phyloP scores from a whole-genome alignment of 2,113 vertebrate genomes.

The Petrocephalus microphthalmus region DNA sequence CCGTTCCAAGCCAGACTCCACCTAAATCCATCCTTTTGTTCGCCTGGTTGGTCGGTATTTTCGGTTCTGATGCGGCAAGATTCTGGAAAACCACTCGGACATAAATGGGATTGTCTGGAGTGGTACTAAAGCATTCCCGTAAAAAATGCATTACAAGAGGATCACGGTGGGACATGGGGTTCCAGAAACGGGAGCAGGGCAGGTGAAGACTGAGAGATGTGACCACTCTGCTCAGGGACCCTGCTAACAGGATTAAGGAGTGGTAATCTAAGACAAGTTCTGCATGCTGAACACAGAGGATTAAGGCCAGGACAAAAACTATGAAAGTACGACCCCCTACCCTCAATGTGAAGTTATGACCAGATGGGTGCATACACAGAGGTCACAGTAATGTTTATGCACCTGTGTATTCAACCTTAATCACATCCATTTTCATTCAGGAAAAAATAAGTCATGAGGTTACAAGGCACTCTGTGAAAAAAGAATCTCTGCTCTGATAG shows the following conservation, averaged over 20 bases:
- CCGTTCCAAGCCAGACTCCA: slow-evolving; percentile 32
- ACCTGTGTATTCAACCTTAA: background rate
- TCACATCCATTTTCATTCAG: background rate
- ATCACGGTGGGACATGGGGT: background rate
- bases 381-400: background rate
- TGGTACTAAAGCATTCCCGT: background rate
- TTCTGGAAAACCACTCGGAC: background rate
- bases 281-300: slow-evolving; percentile 37
- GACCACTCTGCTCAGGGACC: slow-evolving; percentile 30
- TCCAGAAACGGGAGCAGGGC: background rate
- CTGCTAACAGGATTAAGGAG: slow-evolving; percentile 39
- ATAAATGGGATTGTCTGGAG: background rate
- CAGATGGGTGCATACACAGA: background rate
- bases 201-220: background rate
- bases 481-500: background rate
- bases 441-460: background rate
- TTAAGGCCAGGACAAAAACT: slow-evolving; percentile 28
- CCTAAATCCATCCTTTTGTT: slow-evolving; percentile 63
- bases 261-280: slow-evolving; percentile 38
- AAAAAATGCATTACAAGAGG: background rate
- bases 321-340: slow-evolving; percentile 38
- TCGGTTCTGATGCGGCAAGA: slow-evolving; percentile 20
- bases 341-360: background rate
- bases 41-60: slow-evolving; percentile 56
- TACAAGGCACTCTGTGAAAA: background rate